Conservation (phyloP, 2,113 vertebrate genomes). For the Clarias magur region DNA sequence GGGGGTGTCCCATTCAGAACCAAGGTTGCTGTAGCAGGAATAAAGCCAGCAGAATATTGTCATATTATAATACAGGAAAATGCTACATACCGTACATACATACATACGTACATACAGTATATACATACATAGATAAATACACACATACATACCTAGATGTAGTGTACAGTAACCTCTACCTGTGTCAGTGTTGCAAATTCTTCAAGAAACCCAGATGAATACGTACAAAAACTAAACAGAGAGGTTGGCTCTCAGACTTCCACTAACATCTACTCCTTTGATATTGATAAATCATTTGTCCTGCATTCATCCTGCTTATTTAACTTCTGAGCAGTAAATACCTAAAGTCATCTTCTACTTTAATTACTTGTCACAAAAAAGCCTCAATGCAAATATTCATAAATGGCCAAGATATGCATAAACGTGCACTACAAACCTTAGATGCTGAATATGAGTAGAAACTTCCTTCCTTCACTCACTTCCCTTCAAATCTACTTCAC, state of each 20-base stretch:
- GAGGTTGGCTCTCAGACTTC: background rate
- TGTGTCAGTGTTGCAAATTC: constrained; percentile 34
- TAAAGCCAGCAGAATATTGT: constrained; percentile 51
- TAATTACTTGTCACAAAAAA: background rate
- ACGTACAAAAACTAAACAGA: background rate
- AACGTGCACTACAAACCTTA: background rate
- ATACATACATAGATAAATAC: background rate
- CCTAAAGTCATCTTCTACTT: background rate
- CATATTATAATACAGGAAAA: constrained; percentile 29
- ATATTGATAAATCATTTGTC: background rate
- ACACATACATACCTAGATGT: background rate
- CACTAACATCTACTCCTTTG: background rate
- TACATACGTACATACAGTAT: background rate
- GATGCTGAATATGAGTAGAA: background rate
- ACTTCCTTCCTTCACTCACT: background rate
- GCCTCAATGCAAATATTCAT: background rate
- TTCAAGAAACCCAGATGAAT: background rate
- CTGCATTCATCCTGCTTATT: background rate
- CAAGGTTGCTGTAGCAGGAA: constrained; percentile 40
- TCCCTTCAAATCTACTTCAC: background rate
- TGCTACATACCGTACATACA: constrained; percentile 1
- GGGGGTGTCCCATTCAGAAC: constrained; percentile 30
- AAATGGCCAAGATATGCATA: background rate
- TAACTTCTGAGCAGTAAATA: background rate
- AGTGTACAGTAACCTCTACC: constrained; percentile 57